Base-by-base conservation (phyloP, 2,797 vertebrate genomes). In the Periparus ater region DNA sequence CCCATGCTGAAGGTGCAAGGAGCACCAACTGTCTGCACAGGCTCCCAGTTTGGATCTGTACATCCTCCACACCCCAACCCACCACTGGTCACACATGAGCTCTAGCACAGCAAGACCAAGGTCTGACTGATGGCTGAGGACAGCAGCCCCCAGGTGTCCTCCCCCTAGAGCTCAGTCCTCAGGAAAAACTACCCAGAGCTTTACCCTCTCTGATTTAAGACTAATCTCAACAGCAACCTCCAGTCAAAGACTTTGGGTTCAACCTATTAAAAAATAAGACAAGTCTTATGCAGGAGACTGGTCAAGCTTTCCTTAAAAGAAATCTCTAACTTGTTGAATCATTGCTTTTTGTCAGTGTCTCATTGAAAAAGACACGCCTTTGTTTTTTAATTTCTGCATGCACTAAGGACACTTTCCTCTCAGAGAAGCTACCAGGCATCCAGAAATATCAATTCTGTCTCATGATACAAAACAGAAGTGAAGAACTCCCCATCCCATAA, bases 1-100 rank as follows among this genome's bases (percentile, higher is more conserved):
- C 18, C 34, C 10, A 12, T 1, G 4, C 63, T 25, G 27, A 51
- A 53, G 58, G 70, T 34, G 55, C 6, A 3, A 62, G 63, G 40
- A 89, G 45, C 44, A 23, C 20, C 0, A 0, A 11, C 16, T 25
- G 22, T 16, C 62, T 36, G 4, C 2, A 40, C 3, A 44, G 27
- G 75, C 23, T 78, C 44, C 82, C 57, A 47, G 25, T 38, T 11
- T 34, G 78, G 30, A 47, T n/a, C 61, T 17, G 19, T 1, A 17
- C 34, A 70, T 57, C 29, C 10, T 1, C 32, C 45, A 67, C 11
- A 7, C 22, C 20, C 50, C 25, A 13, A 2, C 38, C 70, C 21
- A 4, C 26, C 47, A 4, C 40, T 7, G 16, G 12, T 6, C 51
- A 48, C 42, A 62, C 58, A 40, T 0, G 4, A 70, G 30, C 65